These are phyloP conservation scores for Synchiropus splendidus DNA, from an alignment of 2,113 vertebrate genomes.

Conservation along the genomic window DNA sequence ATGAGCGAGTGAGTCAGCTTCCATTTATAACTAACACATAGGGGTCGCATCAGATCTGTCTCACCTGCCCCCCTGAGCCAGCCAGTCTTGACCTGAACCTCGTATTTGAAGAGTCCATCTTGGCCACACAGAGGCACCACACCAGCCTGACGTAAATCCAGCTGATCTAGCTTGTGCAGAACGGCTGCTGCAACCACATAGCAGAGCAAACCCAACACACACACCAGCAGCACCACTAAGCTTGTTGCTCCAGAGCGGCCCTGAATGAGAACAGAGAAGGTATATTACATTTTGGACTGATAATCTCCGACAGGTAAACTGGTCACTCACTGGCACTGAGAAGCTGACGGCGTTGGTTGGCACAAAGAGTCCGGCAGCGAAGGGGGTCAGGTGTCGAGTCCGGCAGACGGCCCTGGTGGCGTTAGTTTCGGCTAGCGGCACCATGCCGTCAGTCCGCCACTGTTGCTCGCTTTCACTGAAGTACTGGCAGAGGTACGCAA, in stretches of 20 bases:
- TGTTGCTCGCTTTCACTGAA: constrained; percentile 79
- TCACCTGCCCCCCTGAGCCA: constrained; percentile 89
- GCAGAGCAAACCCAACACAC: constrained; percentile 76
- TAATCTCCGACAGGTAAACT: no score
- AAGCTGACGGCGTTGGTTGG: constrained; percentile 76
- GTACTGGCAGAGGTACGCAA: constrained; percentile 91
- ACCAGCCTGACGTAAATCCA: constrained; percentile 76
- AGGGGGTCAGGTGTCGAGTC: constrained; percentile 87
- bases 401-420: constrained; percentile 80
- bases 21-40: no score
- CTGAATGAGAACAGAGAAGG: constrained; percentile 54
- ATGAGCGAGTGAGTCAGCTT: no score
- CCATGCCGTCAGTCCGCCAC: constrained; percentile 89
- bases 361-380: constrained; percentile 87
- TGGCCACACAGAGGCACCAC: constrained; percentile 86
- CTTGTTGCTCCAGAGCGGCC: constrained; percentile 66
- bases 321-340: constrained; percentile 72
- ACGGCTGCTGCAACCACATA: constrained; percentile 77
- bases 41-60: no score
- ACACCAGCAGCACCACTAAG: constrained; percentile 83
- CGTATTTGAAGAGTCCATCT: constrained; percentile 85
- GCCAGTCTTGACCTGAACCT: constrained; percentile 94
- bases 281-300: no score
- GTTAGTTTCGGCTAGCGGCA: constrained; percentile 81
- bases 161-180: constrained; percentile 82